phyloP scores from a whole-genome alignment of 1,140 invertebrate species.

The Cephus cinctus region DNA sequence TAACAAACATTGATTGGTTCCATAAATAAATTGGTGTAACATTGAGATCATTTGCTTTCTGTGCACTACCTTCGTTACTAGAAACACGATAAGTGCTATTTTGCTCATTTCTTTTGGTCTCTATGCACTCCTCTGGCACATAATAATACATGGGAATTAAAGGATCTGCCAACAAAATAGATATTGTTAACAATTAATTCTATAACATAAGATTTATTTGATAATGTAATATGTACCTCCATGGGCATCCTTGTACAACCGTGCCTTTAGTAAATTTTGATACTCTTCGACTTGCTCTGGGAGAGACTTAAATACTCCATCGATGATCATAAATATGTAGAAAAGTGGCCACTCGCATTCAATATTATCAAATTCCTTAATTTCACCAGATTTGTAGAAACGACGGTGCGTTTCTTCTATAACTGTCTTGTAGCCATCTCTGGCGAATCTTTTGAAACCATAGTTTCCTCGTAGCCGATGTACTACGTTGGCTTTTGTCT shows the following conservation, averaged over 20 bases:
- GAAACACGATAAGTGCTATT: constrained; percentile 67
- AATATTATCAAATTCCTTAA: constrained; percentile 58
- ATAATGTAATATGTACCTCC: constrained; percentile 67
- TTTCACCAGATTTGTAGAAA: constrained; percentile 71
- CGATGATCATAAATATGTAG: constrained; percentile 93
- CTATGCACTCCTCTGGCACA: constrained; percentile 78
- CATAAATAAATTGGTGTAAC: constrained; percentile 71
- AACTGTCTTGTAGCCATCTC: constrained; percentile 92
- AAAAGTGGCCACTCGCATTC: constrained; percentile 75
- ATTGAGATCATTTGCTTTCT: constrained; percentile 44
- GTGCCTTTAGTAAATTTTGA: constrained; percentile 76
- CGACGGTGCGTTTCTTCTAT: constrained; percentile 78
- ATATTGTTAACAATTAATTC: neutral
- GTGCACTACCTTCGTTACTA: constrained; percentile 56
- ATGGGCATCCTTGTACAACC: constrained; percentile 74
- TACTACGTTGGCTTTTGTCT: constrained; percentile 87
- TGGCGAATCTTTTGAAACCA: constrained; percentile 92
- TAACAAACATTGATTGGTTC: constrained; percentile 94
- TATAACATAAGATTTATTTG: constrained; percentile 8
- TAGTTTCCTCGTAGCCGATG: constrained; percentile 83
- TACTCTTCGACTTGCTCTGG: constrained; percentile 93
- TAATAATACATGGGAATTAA: constrained; percentile 88
- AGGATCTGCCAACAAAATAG: constrained; percentile 63
- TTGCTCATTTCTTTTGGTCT: constrained; percentile 72
- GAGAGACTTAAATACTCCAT: constrained; percentile 86